These are phyloP conservation scores for Drosophila leonis DNA, from an alignment of 2,888 invertebrate species.

Conservation along the genomic window DNA sequence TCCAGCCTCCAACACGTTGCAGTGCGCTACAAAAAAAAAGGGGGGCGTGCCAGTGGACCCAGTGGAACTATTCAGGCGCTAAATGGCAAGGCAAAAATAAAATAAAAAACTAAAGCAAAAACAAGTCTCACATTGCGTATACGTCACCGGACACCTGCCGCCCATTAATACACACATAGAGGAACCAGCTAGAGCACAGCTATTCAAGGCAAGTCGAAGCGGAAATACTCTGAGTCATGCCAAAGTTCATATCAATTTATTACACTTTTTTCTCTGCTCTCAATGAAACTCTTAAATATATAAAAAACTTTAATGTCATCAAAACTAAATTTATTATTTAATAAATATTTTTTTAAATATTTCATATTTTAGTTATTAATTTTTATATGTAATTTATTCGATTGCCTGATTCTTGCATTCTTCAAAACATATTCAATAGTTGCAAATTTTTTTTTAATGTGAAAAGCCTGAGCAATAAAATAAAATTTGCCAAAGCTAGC, in stretches of 20 bases:
- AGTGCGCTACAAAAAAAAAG: background rate
- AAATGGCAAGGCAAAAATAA: conserved; percentile 18
- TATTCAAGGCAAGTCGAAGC: background rate
- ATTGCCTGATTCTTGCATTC: no score
- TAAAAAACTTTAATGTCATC: no score
- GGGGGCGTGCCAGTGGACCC: conserved; percentile 23
- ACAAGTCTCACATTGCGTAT: conserved; percentile 20
- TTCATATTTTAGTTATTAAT: no score
- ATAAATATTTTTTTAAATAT: no score
- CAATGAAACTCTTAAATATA: no score
- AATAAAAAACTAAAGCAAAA: background rate
- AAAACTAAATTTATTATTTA: no score
- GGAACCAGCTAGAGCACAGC: background rate
- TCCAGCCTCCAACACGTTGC: background rate
- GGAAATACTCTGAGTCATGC: conserved; percentile 6
- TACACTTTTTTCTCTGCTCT: background rate
- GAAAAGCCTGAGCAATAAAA: no score
- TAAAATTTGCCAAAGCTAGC: no score
- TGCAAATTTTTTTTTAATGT: no score
- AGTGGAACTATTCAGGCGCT: conserved; percentile 12
- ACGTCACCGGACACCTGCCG: conserved; percentile 13
- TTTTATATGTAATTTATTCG: no score
- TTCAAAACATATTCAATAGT: no score
- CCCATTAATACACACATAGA: background rate
- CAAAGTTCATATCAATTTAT: background rate